These are phyloP conservation scores for Baccha elongata DNA, from an alignment of 2,888 invertebrate species.

Conservation along the genomic window DNA sequence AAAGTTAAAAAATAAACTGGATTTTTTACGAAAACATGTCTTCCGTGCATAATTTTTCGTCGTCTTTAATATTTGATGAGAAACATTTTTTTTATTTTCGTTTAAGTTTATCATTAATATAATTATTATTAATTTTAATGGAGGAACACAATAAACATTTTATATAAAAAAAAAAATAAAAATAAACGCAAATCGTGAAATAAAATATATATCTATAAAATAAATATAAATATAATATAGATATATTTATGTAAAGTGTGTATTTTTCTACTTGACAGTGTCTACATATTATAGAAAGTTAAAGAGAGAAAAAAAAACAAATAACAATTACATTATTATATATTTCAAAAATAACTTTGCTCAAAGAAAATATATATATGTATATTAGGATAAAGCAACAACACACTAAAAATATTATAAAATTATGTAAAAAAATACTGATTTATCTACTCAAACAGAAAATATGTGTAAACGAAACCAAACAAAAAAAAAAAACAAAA, in stretches of 20 bases:
- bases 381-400: no score
- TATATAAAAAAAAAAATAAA: slow-evolving; percentile 11
- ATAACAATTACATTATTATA: slow-evolving; percentile 16
- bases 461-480: background rate
- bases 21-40: slow-evolving; percentile 47
- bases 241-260: slow-evolving; percentile 60
- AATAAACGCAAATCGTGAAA: slow-evolving; percentile 5
- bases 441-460: background rate
- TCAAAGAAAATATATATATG: slow-evolving; percentile 30
- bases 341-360: slow-evolving; percentile 18
- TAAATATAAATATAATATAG: slow-evolving; percentile 27
- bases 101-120: background rate
- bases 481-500: background rate
- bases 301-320: background rate
- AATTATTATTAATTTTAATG: background rate
- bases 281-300: slow-evolving; percentile 30
- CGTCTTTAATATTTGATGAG: background rate
- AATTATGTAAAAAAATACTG: slow-evolving; percentile 5
- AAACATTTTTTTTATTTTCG: no score
- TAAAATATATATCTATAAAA: slow-evolving; percentile 35
- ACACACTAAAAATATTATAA: background rate
- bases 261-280: slow-evolving; percentile 54
- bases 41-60: slow-evolving; percentile 47
- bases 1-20: slow-evolving; percentile 8
- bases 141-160: slow-evolving; percentile 36